Conservation (phyloP, 1,140 invertebrate species). For the Caerostris extrusa region DNA sequence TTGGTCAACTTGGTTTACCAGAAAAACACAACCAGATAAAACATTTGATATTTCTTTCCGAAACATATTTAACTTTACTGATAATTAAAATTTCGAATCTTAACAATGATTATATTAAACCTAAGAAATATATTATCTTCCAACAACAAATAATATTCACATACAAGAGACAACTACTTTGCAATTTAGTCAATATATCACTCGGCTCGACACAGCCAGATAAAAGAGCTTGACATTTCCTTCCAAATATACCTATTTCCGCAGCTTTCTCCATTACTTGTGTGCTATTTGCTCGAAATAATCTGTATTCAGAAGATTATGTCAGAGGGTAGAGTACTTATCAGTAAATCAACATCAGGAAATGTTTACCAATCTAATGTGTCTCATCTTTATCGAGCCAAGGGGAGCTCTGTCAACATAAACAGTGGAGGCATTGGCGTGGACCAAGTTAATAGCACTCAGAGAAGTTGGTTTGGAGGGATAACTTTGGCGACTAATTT, state of each 20-base stretch:
- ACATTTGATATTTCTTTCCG: too few relatives aligned
- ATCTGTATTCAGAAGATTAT: slow-evolving; percentile 18
- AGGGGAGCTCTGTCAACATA: neutral
- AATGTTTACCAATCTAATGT: slow-evolving; percentile 20
- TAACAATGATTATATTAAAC: too few relatives aligned
- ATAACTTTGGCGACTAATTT: neutral
- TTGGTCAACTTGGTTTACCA: too few relatives aligned
- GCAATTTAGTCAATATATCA: too few relatives aligned
- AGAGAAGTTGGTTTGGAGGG: neutral
- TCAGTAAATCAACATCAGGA: slow-evolving; percentile 22
- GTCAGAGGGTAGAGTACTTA: neutral
- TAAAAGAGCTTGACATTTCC: neutral
- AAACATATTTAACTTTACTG: too few relatives aligned
- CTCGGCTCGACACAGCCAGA: neutral
- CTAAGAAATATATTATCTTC: too few relatives aligned
- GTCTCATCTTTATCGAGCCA: neutral
- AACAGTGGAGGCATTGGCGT: neutral
- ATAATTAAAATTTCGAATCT: too few relatives aligned
- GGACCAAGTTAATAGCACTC: neutral
- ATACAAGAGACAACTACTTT: too few relatives aligned
- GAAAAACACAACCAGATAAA: too few relatives aligned
- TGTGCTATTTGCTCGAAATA: neutral
- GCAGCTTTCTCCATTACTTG: neutral
- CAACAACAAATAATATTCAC: too few relatives aligned
- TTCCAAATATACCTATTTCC: neutral